Evolutionary conservation across 1,140 invertebrate genomes (phyloP).

Genomic region (Nomia melanderi): DNA sequence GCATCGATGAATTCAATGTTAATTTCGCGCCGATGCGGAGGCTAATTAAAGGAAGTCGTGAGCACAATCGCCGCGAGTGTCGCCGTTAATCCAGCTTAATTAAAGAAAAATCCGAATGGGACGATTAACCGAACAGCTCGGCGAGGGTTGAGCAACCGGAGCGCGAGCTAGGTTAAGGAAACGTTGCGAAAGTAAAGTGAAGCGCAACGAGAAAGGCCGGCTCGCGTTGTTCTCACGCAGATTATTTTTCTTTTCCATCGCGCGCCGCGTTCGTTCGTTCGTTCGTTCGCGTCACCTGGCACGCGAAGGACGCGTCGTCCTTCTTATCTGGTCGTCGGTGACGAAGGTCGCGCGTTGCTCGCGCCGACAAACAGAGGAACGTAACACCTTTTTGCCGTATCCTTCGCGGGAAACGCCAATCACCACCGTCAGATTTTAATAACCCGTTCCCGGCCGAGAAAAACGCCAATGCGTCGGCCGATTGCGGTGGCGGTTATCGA

Average conservation of each 20-base stretch:
- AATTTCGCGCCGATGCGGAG: too few species aligned
- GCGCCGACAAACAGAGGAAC: conserved; percentile 21
- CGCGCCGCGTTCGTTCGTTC: too few species aligned
- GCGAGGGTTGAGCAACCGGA: too few species aligned
- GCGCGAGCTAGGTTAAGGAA: not conserved
- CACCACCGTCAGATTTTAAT: not conserved
- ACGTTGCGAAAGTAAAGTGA: not conserved
- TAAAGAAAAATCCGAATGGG: too few species aligned
- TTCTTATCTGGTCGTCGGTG: conserved; percentile 30
- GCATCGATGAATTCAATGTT: too few species aligned
- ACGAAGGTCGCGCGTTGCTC: conserved; percentile 3
- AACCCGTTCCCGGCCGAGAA: too few species aligned
- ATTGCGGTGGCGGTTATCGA: not conserved
- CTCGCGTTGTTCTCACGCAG: not conserved
- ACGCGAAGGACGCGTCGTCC: conserved; percentile 25
- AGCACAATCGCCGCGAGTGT: too few species aligned
- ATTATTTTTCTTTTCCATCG: conserved; percentile 1
- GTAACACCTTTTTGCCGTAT: not conserved
- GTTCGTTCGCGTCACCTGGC: conserved; percentile 22
- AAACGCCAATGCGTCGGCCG: not conserved
- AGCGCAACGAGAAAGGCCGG: not conserved
- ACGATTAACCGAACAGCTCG: too few species aligned
- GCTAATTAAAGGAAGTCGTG: too few species aligned
- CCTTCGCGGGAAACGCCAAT: not conserved
- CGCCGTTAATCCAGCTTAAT: too few species aligned